A percentile compares a stretch with the other conserved stretches of the same genome.
Conservation (phyloP, 2,797 vertebrate genomes). For the Periophthalmus magnuspinnatus region DNA sequence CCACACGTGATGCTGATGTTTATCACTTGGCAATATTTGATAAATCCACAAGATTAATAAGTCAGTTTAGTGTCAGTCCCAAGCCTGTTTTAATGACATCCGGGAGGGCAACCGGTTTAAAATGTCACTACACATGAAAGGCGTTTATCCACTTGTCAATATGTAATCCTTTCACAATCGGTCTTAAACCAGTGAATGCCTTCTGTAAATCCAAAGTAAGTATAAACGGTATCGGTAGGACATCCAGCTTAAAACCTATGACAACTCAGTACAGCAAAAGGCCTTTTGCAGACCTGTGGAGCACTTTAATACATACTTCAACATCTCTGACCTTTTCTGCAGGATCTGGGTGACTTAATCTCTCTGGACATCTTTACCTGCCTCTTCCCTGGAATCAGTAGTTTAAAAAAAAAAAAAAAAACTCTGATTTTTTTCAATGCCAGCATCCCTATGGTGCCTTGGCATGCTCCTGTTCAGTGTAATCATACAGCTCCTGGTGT, state of each 20-base stretch:
- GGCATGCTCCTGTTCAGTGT: slow-evolving; percentile 17
- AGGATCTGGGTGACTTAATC: slow-evolving; percentile 20
- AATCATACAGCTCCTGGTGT: slow-evolving; percentile 26
- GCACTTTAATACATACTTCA: neutral
- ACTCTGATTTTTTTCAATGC: neutral
- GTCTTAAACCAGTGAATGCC: neutral
- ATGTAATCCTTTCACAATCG: neutral
- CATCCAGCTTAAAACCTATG: neutral
- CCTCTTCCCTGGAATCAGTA: slow-evolving; percentile 24
- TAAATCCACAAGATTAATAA: neutral
- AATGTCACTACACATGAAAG: neutral
- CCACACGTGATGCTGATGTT: neutral
- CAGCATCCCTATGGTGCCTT: slow-evolving; percentile 20
- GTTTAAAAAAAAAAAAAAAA: slow-evolving; percentile 1
- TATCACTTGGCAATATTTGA: neutral
- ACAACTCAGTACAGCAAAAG: neutral
- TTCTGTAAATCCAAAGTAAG: neutral
- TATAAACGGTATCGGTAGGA: neutral
- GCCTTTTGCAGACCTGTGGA: slow-evolving; percentile 24
- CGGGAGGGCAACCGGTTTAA: neutral
- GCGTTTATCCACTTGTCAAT: neutral
- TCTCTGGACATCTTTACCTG: slow-evolving; percentile 37
- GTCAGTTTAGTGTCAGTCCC: neutral
- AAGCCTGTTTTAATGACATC: neutral
- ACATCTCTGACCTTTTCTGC: slow-evolving; percentile 8